Percentiles rank a stretch among this genome's conserved stretches.
Conservation (phyloP, 1,140 invertebrate genomes). For the Carcinoscorpius rotundicauda region DNA sequence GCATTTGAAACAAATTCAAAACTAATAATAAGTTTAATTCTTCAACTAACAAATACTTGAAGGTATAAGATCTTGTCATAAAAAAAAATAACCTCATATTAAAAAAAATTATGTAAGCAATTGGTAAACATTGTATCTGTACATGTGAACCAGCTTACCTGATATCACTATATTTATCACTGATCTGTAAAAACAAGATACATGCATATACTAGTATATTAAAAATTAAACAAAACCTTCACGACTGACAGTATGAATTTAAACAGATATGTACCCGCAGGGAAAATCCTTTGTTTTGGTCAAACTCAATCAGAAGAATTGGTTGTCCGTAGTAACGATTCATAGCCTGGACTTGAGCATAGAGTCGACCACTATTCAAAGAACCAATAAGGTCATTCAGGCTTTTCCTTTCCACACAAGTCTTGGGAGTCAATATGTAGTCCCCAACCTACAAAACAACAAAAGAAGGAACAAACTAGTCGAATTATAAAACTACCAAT, state of each 20-base stretch:
- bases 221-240: too few relatives aligned
- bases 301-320: conserved; percentile 93
- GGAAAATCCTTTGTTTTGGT: conserved; percentile 32
- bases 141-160: too few relatives aligned
- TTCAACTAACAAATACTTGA: not conserved
- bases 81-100: too few relatives aligned
- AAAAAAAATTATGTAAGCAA: too few relatives aligned
- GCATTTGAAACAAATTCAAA: too few relatives aligned
- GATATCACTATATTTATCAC: too few relatives aligned
- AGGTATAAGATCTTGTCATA: not conserved
- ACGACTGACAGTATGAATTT: too few relatives aligned
- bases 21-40: too few relatives aligned
- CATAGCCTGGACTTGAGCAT: conserved; percentile 88
- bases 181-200: too few relatives aligned
- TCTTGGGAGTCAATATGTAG: conserved; percentile 92
- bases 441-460: conserved; percentile 55
- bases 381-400: conserved; percentile 95
- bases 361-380: conserved; percentile 83
- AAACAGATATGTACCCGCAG: conserved; percentile 4
- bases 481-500: conserved; percentile 8
- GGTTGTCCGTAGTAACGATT: conserved; percentile 72
- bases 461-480: conserved; percentile 34
- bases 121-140: too few relatives aligned
- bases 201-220: too few relatives aligned
- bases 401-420: conserved; percentile 94